Conservation (phyloP, 30 jellyfish, hydroid and myxozoan genomes). For the Cassiopea xamachana region DNA sequence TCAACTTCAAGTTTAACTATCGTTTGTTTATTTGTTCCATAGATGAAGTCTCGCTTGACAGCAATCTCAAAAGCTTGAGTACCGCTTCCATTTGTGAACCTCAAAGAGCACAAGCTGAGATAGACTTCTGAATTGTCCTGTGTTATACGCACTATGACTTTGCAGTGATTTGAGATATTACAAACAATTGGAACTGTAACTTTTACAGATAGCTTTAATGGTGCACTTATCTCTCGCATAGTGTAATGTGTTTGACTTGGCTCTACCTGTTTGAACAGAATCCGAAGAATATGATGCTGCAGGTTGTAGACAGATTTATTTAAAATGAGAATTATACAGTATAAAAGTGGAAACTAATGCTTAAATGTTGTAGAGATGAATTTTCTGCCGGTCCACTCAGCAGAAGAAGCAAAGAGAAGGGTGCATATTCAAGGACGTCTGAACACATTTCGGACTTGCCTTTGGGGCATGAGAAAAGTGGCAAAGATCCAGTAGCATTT, state of each 20-base stretch:
- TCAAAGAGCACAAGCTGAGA: conserved; percentile 24
- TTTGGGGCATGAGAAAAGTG: no score
- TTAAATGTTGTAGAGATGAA: no score
- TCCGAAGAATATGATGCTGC: no score
- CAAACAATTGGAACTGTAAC: conserved; percentile 55
- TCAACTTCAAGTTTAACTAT: background rate
- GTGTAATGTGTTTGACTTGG: background rate
- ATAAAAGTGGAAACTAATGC: no score
- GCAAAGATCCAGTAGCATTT: no score
- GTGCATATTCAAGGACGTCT: no score
- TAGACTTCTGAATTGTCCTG: conserved; percentile 29
- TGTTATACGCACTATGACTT: background rate
- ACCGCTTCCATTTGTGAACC: conserved; percentile 19
- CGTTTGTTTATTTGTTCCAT: conserved; percentile 39
- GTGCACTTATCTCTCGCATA: conserved; percentile 6
- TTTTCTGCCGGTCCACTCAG: no score
- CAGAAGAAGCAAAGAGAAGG: no score
- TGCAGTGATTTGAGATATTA: conserved; percentile 6
- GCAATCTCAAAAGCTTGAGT: conserved; percentile 29
- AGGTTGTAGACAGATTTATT: no score
- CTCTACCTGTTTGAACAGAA: background rate
- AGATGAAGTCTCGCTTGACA: conserved; percentile 58
- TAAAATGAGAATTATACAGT: background rate
- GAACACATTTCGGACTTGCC: no score
- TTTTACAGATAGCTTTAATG: conserved; percentile 14